Percentiles rank a stretch among this genome's conserved stretches.
These are phyloP conservation scores for Hippocampus abdominalis DNA, from an alignment of 2,113 vertebrate genomes.

Conservation along the genomic window DNA sequence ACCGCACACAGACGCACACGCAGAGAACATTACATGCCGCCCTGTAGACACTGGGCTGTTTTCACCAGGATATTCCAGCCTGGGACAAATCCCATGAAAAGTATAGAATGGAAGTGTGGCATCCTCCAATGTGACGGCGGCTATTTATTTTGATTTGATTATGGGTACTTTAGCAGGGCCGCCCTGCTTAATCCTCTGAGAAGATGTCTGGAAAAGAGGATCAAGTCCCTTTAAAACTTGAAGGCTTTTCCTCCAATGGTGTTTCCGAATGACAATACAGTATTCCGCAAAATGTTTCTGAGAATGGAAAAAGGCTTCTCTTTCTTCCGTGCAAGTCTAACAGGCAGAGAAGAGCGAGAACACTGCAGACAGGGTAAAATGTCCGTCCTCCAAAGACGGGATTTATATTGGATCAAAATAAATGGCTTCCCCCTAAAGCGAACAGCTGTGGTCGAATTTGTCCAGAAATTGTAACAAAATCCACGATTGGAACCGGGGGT, in stretches of 20 bases:
- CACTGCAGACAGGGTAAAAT: conserved; percentile 24
- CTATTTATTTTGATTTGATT: conserved; percentile 79
- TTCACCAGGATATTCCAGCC: conserved; percentile 40
- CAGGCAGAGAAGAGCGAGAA: conserved; percentile 25
- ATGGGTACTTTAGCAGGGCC: conserved; percentile 69
- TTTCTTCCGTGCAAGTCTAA: conserved; percentile 54
- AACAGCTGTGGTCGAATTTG: conserved; percentile 61
- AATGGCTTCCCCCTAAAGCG: conserved; percentile 60
- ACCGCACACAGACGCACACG: conserved; percentile 15
- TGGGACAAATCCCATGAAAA: conserved; percentile 63
- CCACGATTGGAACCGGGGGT: conserved; percentile 50
- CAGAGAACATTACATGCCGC: conserved; percentile 10
- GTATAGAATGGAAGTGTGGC: conserved; percentile 61
- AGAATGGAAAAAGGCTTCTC: conserved; percentile 66
- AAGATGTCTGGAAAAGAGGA: conserved; percentile 78
- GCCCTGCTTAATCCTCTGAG: conserved; percentile 71
- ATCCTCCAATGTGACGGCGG: conserved; percentile 62
- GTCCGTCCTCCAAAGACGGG: conserved; percentile 39
- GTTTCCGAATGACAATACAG: conserved; percentile 65
- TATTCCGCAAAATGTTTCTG: conserved; percentile 48
- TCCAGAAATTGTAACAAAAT: conserved; percentile 67
- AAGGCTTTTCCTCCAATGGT: conserved; percentile 64
- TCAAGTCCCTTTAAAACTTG: conserved; percentile 73
- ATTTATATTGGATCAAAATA: conserved; percentile 68
- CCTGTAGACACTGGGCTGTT: conserved; percentile 36